A percentile compares a stretch with the other conserved stretches of the same genome.
Conservation (phyloP, 2,113 vertebrate genomes). For the Cottus gobio region DNA sequence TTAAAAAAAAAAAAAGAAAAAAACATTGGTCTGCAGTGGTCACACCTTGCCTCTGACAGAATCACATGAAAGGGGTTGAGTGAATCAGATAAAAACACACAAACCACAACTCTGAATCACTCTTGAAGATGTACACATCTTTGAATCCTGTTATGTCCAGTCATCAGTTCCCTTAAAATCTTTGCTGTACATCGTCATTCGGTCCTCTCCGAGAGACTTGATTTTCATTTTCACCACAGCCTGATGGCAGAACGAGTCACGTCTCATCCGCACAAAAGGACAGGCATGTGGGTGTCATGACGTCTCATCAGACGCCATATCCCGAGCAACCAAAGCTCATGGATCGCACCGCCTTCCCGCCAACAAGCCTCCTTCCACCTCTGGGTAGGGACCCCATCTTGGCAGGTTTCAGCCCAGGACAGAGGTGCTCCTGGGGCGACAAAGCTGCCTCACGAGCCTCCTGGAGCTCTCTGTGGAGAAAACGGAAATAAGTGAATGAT, state of each 20-base stretch:
- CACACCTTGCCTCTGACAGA: not conserved
- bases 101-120: not conserved
- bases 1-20: slow-evolving; percentile 45
- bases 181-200: not conserved
- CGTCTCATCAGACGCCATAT: slow-evolving; percentile 21
- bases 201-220: not conserved
- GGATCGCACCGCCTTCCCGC: slow-evolving; percentile 84
- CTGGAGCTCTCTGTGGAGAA: slow-evolving; percentile 86
- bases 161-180: not conserved
- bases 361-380: slow-evolving; percentile 83
- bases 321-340: slow-evolving; percentile 84
- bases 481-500: not conserved
- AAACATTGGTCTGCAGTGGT: slow-evolving; percentile 15
- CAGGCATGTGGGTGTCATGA: not conserved
- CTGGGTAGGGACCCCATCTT: slow-evolving; percentile 63
- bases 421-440: slow-evolving; percentile 70
- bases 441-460: slow-evolving; percentile 86
- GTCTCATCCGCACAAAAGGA: not conserved
- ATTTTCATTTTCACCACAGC: not conserved
- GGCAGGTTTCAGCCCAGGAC: slow-evolving; percentile 43
- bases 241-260: not conserved
- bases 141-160: not conserved
- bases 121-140: not conserved
- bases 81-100: slow-evolving; percentile 12
- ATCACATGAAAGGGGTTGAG: not conserved